Conservation (phyloP, 2,797 vertebrate species). For the Clarias fuscus region DNA sequence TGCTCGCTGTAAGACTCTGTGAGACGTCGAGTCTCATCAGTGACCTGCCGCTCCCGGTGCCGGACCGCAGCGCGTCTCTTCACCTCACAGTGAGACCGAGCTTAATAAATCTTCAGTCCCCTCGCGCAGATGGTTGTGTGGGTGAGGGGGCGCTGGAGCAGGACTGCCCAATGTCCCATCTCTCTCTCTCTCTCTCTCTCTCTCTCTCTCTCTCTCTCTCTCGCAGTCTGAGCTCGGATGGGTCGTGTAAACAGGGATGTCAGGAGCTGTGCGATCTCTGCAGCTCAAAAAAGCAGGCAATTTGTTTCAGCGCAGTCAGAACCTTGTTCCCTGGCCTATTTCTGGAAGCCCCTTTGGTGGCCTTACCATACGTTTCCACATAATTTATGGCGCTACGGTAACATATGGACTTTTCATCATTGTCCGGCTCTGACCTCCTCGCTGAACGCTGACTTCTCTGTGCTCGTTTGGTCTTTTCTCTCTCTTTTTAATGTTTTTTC, state of each 20-base stretch:
- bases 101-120: slow-evolving; percentile 73
- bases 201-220: slow-evolving; percentile 20
- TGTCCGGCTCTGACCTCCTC: slow-evolving; percentile 84
- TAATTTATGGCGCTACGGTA: slow-evolving; percentile 93
- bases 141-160: slow-evolving; percentile 50
- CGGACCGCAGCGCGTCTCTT: slow-evolving; percentile 59
- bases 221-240: slow-evolving; percentile 58
- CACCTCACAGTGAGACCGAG: slow-evolving; percentile 68
- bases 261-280: slow-evolving; percentile 79
- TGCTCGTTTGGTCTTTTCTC: slow-evolving; percentile 8
- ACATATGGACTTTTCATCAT: slow-evolving; percentile 97
- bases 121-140: slow-evolving; percentile 51
- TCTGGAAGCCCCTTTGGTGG: slow-evolving; percentile 88
- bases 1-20: slow-evolving; percentile 27
- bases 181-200: slow-evolving; percentile 16
- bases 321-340: slow-evolving; percentile 80
- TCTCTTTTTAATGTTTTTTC: slow-evolving; percentile 1
- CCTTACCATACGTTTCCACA: slow-evolving; percentile 84
- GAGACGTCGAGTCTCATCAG: slow-evolving; percentile 43
- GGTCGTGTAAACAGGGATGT: slow-evolving; percentile 77
- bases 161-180: slow-evolving; percentile 39
- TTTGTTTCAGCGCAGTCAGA: slow-evolving; percentile 86
- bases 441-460: slow-evolving; percentile 68
- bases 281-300: slow-evolving; percentile 81
- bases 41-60: slow-evolving; percentile 57